Evolutionary conservation across 2,797 vertebrate species (phyloP).

Genomic region (Okamejei kenojei): DNA sequence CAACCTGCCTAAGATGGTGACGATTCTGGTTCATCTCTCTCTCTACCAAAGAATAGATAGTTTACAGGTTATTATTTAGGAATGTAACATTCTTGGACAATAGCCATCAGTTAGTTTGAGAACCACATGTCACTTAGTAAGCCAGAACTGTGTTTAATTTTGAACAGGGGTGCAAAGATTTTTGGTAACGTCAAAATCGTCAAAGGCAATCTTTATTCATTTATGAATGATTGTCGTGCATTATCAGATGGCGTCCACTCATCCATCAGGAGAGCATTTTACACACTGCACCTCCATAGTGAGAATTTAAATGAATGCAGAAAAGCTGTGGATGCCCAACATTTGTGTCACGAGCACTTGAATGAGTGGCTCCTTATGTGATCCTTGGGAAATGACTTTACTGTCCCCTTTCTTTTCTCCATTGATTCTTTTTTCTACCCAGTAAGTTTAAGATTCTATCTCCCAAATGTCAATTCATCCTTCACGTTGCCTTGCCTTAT

Average conservation of each 20-base stretch:
- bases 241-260: background rate
- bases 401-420: background rate
- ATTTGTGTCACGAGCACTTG: background rate
- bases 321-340: background rate
- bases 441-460: background rate
- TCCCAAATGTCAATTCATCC: background rate
- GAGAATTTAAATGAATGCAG: background rate
- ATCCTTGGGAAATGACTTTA: background rate
- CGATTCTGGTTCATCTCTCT: background rate
- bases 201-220: background rate
- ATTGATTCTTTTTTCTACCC: background rate
- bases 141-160: background rate
- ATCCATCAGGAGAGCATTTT: background rate
- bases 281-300: background rate
- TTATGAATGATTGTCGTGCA: background rate
- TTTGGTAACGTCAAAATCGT: background rate
- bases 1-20: background rate
- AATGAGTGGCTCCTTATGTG: background rate
- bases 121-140: background rate
- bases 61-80: background rate
- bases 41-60: background rate
- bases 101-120: background rate
- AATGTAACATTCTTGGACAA: background rate
- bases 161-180: background rate
- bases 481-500: background rate